A percentile compares a stretch with the other conserved stretches of the same genome.
phyloP scores from a whole-genome alignment of 2,797 vertebrate species.

The Mormyrus proboscirostris region DNA sequence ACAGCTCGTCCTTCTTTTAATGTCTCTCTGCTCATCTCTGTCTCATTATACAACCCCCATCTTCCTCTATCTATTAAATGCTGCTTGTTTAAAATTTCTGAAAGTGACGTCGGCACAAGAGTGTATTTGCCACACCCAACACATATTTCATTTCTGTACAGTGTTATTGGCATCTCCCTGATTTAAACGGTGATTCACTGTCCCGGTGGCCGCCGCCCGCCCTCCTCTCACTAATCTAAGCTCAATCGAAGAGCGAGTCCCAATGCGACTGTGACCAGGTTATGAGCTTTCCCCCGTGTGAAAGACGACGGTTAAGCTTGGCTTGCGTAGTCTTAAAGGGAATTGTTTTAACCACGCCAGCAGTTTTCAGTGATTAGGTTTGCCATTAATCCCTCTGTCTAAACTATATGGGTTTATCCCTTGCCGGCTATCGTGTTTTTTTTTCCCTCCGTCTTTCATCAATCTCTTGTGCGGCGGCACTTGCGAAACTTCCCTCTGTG shows the following conservation, averaged over 20 bases:
- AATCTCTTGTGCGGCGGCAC: slow-evolving; percentile 31
- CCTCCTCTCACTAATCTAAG: neutral
- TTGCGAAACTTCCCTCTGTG: neutral
- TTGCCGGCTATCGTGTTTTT: slow-evolving; percentile 22
- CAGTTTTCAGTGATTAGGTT: slow-evolving; percentile 5
- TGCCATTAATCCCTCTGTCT: slow-evolving; percentile 37
- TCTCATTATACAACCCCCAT: slow-evolving; percentile 45
- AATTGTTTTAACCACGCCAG: neutral
- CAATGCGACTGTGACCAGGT: neutral
- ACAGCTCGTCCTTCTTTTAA: slow-evolving; percentile 42
- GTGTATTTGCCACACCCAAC: slow-evolving; percentile 30
- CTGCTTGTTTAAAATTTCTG: slow-evolving; percentile 57
- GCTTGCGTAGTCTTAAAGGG: neutral
- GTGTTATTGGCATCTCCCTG: slow-evolving; percentile 60
- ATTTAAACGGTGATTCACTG: slow-evolving; percentile 26
- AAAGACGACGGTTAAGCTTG: neutral
- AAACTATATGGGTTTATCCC: slow-evolving; percentile 9
- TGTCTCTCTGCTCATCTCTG: slow-evolving; percentile 32
- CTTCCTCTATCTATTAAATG: slow-evolving; percentile 47
- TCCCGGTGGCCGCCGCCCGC: neutral
- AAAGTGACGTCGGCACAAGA: slow-evolving; percentile 57
- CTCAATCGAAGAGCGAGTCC: neutral
- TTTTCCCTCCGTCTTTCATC: slow-evolving; percentile 29
- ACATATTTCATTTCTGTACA: slow-evolving; percentile 47
- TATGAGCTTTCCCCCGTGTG: neutral